Conservation (phyloP, 2,113 vertebrate species). For the Channa argus region DNA sequence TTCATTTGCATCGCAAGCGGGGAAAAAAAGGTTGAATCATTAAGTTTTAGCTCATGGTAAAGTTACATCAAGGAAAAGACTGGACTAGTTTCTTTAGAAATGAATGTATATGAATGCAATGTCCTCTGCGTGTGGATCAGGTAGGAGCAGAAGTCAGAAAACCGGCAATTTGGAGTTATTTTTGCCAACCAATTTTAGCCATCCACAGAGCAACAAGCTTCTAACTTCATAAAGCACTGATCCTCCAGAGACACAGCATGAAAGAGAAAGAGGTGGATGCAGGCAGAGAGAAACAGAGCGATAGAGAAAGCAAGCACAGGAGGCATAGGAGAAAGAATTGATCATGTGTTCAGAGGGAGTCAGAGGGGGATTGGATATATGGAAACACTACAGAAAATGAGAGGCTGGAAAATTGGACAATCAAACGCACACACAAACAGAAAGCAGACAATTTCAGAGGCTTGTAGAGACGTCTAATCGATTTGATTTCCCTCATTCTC, state of each 20-base stretch:
- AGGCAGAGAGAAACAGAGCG: conserved; percentile 28
- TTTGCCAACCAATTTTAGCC: conserved; percentile 58
- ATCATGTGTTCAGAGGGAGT: conserved; percentile 42
- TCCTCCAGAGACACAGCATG: conserved; percentile 50
- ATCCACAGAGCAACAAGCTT: conserved; percentile 61
- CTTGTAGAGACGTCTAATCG: conserved; percentile 70
- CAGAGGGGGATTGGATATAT: conserved; percentile 32
- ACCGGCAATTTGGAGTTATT: conserved; percentile 58
- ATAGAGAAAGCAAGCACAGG: conserved; percentile 14
- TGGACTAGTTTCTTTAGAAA: too few relatives aligned
- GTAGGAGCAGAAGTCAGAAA: conserved; percentile 32
- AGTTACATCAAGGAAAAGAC: too few relatives aligned
- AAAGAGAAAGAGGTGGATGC: conserved; percentile 31
- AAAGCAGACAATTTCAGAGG: conserved; percentile 70
- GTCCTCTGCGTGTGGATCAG: not conserved
- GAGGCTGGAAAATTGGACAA: conserved; percentile 72
- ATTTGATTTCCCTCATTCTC: conserved; percentile 70
- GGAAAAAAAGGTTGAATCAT: too few relatives aligned
- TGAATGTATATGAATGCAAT: not conserved
- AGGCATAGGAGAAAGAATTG: conserved; percentile 57
- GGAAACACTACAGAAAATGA: conserved; percentile 66
- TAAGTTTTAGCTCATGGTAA: too few relatives aligned
- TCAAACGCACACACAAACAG: conserved; percentile 66
- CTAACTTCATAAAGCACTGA: conserved; percentile 65
- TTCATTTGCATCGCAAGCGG: too few relatives aligned